Evolutionary conservation across 2,888 invertebrate genomes (phyloP).

Genomic region (Drosophila fulvimacula): DNA sequence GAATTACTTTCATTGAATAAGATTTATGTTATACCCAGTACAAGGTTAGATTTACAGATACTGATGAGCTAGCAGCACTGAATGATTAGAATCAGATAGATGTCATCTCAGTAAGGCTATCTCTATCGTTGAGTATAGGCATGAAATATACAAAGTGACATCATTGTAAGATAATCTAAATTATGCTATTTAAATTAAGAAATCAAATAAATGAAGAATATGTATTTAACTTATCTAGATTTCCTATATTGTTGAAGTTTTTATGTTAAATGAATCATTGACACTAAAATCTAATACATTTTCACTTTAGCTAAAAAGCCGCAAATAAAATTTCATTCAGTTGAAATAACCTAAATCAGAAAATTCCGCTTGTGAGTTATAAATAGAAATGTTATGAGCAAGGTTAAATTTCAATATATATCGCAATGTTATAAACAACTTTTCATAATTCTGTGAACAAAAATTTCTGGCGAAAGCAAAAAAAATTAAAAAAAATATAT

Average conservation of each 20-base stretch:
- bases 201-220: too few relatives aligned
- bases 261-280: too few relatives aligned
- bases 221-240: too few relatives aligned
- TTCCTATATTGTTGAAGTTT: too few relatives aligned
- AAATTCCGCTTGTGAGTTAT: not conserved
- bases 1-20: not conserved
- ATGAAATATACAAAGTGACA: too few relatives aligned
- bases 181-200: not conserved
- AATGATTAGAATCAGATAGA: not conserved
- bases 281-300: not conserved
- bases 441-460: conserved; percentile 6
- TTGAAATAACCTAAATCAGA: not conserved
- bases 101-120: not conserved
- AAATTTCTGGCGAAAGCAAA: conserved; percentile 10
- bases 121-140: too few relatives aligned
- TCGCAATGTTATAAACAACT: conserved; percentile 19
- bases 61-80: not conserved
- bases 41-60: not conserved
- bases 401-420: conserved; percentile 25
- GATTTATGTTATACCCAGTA: too few relatives aligned
- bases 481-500: not conserved
- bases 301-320: not conserved
- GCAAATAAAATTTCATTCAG: not conserved
- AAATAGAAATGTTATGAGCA: conserved; percentile 1
- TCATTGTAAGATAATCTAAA: too few relatives aligned